Conservation (phyloP, 2,113 vertebrate genomes). For the Lanius collurio region DNA sequence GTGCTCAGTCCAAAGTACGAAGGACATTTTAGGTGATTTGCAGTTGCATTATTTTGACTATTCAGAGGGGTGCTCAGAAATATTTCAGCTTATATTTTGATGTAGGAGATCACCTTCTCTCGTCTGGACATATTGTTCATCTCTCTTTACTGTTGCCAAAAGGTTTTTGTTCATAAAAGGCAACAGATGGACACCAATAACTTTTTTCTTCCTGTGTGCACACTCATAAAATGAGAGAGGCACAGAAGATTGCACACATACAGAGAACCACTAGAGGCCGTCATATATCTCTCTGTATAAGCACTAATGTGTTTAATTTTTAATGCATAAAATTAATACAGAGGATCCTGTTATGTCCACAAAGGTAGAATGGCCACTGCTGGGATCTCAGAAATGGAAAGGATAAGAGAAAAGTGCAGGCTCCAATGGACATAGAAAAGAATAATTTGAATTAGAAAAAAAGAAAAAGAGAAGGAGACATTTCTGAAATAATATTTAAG, state of each 20-base stretch:
- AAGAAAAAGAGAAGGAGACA: not conserved
- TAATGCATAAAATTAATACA: not conserved
- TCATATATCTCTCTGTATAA: conserved; percentile 18
- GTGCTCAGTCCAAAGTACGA: not conserved
- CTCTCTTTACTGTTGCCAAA: not conserved
- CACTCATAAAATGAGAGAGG: not conserved
- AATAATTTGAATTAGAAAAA: not conserved
- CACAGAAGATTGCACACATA: not conserved
- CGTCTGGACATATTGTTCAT: not conserved
- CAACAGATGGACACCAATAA: not conserved
- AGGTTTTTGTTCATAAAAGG: conserved; percentile 12
- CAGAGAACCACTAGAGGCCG: conserved; percentile 53
- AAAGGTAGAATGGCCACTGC: not conserved
- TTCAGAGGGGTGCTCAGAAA: not conserved
- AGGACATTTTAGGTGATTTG: not conserved
- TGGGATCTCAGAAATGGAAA: not conserved
- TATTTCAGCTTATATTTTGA: not conserved
- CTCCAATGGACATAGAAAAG: not conserved
- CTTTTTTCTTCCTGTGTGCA: not conserved
- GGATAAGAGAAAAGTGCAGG: not conserved
- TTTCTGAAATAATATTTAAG: not conserved
- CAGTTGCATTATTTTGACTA: fast-evolving
- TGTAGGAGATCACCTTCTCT: not conserved
- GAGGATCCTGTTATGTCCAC: not conserved
- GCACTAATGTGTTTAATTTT: not conserved